A percentile compares a stretch with the other conserved stretches of the same genome.
phyloP scores from a whole-genome alignment of 2,797 vertebrate species.

The Microctenopoma stevenorrisi region DNA sequence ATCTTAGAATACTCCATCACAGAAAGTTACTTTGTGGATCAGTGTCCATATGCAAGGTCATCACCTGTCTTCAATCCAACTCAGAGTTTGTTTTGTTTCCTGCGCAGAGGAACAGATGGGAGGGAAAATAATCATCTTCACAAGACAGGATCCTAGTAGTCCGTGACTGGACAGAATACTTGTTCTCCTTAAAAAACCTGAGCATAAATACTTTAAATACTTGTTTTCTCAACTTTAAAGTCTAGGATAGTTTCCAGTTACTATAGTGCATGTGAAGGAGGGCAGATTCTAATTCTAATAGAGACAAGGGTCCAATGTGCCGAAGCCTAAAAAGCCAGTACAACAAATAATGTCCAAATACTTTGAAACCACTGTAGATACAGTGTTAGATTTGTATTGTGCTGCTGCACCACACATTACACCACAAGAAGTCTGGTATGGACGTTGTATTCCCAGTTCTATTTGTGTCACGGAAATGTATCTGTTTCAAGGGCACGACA shows the following conservation, averaged over 20 bases:
- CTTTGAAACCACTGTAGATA: not conserved
- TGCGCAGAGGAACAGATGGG: constrained; percentile 2
- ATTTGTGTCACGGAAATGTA: too few relatives aligned
- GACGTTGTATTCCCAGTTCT: too few relatives aligned
- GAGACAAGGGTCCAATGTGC: not conserved
- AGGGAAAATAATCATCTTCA: not conserved
- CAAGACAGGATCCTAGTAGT: not conserved
- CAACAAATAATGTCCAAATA: not conserved
- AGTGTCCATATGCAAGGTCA: constrained; percentile 13
- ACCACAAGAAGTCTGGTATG: too few relatives aligned
- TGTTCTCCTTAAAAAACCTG: too few relatives aligned
- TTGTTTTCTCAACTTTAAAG: too few relatives aligned
- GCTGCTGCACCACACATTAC: too few relatives aligned
- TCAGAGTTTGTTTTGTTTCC: constrained; percentile 29
- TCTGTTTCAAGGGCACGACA: constrained; percentile 2
- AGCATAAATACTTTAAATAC: too few relatives aligned
- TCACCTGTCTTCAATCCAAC: not conserved
- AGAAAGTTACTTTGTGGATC: not conserved
- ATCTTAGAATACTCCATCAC: not conserved
- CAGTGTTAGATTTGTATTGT: too few relatives aligned
- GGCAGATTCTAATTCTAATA: not conserved
- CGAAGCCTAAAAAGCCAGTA: too few relatives aligned
- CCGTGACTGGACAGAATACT: too few relatives aligned
- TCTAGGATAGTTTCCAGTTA: too few relatives aligned
- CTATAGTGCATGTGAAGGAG: too few relatives aligned